Conservation (phyloP, 2,888 invertebrate species). For the Parnassius glacialis region DNA sequence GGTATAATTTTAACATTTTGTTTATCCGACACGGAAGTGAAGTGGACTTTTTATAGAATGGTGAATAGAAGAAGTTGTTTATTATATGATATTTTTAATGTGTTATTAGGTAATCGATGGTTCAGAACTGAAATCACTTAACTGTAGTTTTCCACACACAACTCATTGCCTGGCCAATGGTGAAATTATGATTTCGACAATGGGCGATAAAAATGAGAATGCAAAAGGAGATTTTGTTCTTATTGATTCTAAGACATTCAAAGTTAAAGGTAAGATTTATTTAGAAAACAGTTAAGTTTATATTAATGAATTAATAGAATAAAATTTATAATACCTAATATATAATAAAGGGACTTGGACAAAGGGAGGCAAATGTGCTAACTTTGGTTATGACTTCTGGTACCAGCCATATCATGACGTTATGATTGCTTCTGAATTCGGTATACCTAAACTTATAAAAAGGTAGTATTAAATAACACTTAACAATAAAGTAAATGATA, state of each 20-base stretch:
- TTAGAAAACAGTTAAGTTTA: not conserved
- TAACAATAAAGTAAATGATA: conserved; percentile 32
- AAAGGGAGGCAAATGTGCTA: conserved; percentile 82
- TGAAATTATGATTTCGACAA: conserved; percentile 96
- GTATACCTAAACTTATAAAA: conserved; percentile 90
- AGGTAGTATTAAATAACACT: conserved; percentile 57
- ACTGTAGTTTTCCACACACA: conserved; percentile 94
- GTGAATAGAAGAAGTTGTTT: too few species aligned
- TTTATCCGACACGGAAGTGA: too few species aligned
- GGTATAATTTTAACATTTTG: too few species aligned
- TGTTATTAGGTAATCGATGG: conserved; percentile 87
- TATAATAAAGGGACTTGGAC: conserved; percentile 86
- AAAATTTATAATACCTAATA: not conserved
- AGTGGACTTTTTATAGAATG: too few species aligned
- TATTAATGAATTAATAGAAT: not conserved
- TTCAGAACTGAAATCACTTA: conserved; percentile 86
- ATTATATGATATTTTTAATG: too few species aligned
- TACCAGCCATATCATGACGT: conserved; percentile 96
- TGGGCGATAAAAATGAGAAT: conserved; percentile 94
- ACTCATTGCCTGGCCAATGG: conserved; percentile 96
- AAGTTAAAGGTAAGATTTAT: conserved; percentile 82
- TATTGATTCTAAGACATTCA: conserved; percentile 90
- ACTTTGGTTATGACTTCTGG: conserved; percentile 98
- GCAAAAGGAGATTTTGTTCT: conserved; percentile 93
- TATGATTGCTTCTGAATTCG: conserved; percentile 96